Evolutionary conservation across 1,140 invertebrate genomes (phyloP), one percentile per base, ranked within the genome.

Genomic region (Sycophaga agraensis): DNA sequence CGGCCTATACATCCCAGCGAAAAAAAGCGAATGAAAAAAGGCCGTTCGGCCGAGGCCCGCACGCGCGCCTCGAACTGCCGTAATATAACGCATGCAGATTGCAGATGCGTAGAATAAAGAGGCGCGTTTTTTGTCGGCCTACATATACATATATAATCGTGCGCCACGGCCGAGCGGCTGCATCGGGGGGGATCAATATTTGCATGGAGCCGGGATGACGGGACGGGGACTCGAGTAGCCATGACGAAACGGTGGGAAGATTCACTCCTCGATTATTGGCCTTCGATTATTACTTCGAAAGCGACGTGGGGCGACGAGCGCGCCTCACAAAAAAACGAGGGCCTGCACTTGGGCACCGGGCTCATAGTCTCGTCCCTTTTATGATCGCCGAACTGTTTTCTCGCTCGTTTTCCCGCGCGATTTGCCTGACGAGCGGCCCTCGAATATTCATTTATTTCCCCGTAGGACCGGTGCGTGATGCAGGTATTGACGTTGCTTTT

Each of bases 221-320:
- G n/a, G 35, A 26, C 48, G 43, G 9, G 37, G 34, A 58, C 24
- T 67, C 66, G 65, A 77, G 74, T 62, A 71, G 48, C 74, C 70
- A 68, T 75, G 66, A 76, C 75, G 68, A 77, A 79, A 73, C 53
- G 69, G 48, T 65, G 67, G 64, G 61, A 71, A 69, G 59, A 66
- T 65, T 55, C 39, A 56, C 45, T 19, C 34, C 49, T 16, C 51
- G 40, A 21, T 60, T 60, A 65, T 68, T 66, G 59, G n/a, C 46
- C 50, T 58, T 65, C 68, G 51, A 73, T 66, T 64, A 68, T 72
- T 66, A 70, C n/a, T n/a, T n/a, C n/a, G n/a, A n/a, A n/a, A n/a
- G n/a, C n/a, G n/a, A n/a, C n/a, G n/a, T n/a, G 45, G 37, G 31
- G 21, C 37, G n/a, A n/a, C n/a, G 43, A 53, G 42, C 7, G 49